Conservation (phyloP, 2,888 invertebrate species). For the Endomychus coccineus region DNA sequence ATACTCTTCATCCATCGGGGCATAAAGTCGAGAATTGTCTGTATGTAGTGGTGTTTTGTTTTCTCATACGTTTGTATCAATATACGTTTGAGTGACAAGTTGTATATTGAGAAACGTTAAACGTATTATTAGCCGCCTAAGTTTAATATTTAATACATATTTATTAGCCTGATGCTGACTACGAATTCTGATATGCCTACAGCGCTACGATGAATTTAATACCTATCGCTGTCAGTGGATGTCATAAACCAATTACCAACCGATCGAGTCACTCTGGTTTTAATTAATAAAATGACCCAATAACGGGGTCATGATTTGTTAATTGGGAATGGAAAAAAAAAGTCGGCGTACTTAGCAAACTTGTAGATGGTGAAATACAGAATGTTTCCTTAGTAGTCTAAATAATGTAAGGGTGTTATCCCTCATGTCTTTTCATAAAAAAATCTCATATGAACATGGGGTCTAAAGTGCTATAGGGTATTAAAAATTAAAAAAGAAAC, state of each 20-base stretch:
- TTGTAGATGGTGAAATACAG: no score
- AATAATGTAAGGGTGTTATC: no score
- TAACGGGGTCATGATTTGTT: no score
- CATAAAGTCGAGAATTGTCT: no score
- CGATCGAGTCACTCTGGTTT: not conserved
- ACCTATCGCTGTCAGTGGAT: slow-evolving; percentile 1
- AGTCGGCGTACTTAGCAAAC: no score
- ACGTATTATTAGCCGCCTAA: slow-evolving; percentile 35
- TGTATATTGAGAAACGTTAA: slow-evolving; percentile 27
- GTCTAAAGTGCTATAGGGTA: no score
- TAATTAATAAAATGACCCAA: no score
- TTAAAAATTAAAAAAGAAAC: no score
- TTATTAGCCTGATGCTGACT: slow-evolving; percentile 29
- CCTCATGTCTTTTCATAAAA: no score
- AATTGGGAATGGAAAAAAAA: no score
- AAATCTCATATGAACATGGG: no score
- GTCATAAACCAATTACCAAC: not conserved
- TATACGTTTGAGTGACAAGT: slow-evolving; percentile 35
- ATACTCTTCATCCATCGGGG: slow-evolving; percentile 5
- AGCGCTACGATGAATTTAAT: not conserved
- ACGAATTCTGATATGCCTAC: slow-evolving; percentile 1
- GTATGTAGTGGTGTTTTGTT: slow-evolving; percentile 17
- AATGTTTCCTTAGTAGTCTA: no score
- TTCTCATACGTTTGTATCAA: slow-evolving; percentile 27
- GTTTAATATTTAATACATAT: slow-evolving; percentile 38